A percentile compares a stretch with the other conserved stretches of the same genome.
These are phyloP conservation scores for Leucoraja erinaceus DNA, from an alignment of 2,113 vertebrate genomes.

Conservation along the genomic window DNA sequence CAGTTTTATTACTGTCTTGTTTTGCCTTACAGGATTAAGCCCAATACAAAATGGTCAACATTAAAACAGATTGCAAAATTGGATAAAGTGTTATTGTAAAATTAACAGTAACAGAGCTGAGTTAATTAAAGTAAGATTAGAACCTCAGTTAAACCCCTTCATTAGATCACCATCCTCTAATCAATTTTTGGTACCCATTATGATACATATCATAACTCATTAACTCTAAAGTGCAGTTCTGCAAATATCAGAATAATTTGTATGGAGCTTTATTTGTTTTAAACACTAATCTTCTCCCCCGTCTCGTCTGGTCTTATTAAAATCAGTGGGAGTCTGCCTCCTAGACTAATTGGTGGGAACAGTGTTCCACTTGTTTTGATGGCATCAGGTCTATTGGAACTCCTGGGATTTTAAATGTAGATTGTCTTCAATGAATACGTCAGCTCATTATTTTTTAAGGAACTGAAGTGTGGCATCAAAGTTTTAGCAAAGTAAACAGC, in stretches of 20 bases:
- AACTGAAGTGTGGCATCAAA: background rate
- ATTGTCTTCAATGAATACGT: constrained; percentile 37
- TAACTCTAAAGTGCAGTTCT: constrained; percentile 30
- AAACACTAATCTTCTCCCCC: constrained; percentile 29
- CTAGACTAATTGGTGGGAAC: constrained; percentile 35
- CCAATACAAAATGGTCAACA: background rate
- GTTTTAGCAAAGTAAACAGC: background rate
- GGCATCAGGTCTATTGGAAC: constrained; percentile 33
- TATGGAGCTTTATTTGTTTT: constrained; percentile 35
- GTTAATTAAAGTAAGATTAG: background rate
- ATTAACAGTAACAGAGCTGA: background rate
- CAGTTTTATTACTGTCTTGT: no score
- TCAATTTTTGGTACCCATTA: constrained; percentile 20
- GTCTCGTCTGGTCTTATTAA: constrained; percentile 29
- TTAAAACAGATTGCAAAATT: background rate
- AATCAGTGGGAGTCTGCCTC: constrained; percentile 31
- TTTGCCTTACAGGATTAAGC: background rate
- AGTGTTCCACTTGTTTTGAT: constrained; percentile 32
- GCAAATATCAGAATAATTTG: constrained; percentile 33
- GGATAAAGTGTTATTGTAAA: background rate
- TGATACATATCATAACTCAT: constrained; percentile 19
- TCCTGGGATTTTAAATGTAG: constrained; percentile 35
- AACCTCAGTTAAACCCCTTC: constrained; percentile 3
- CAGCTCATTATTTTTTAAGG: constrained; percentile 32
- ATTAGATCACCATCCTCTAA: constrained; percentile 20